Evolutionary conservation across 2,797 vertebrate species (phyloP).

Genomic region (Crocidura indochinensis): DNA sequence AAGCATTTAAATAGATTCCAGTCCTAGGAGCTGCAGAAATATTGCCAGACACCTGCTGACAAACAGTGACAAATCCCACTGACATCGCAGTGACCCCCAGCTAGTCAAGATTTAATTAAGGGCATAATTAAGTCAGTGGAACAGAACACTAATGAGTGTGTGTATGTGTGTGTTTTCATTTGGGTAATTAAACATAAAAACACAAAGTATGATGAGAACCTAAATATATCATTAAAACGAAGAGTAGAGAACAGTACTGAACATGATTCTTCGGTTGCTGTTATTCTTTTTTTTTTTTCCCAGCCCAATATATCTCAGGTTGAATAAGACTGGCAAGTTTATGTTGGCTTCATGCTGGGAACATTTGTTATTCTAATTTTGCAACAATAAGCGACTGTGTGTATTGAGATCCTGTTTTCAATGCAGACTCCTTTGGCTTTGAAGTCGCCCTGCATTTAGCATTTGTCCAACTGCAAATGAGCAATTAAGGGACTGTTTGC

Average conservation of each 20-base stretch:
- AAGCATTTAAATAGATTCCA: slow-evolving; percentile 91
- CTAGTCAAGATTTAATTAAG: slow-evolving; percentile 94
- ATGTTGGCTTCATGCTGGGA: slow-evolving; percentile 74
- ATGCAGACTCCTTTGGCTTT: slow-evolving; percentile 81
- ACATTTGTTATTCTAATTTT: slow-evolving; percentile 85
- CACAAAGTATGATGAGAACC: slow-evolving; percentile 85
- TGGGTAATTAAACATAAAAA: slow-evolving; percentile 91
- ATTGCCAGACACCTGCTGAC: slow-evolving; percentile 96
- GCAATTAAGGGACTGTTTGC: slow-evolving; percentile 78
- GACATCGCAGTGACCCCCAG: slow-evolving; percentile 93
- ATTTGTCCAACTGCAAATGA: slow-evolving; percentile 81
- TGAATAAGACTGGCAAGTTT: slow-evolving; percentile 76
- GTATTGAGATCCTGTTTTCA: slow-evolving; percentile 85
- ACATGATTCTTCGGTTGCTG: slow-evolving; percentile 35
- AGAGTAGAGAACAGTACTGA: slow-evolving; percentile 79
- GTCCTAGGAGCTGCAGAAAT: slow-evolving; percentile 95
- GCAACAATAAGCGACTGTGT: slow-evolving; percentile 80
- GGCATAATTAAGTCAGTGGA: slow-evolving; percentile 95
- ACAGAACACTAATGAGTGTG: slow-evolving; percentile 92
- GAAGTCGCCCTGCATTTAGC: slow-evolving; percentile 72
- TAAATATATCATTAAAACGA: slow-evolving; percentile 89
- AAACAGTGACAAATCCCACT: slow-evolving; percentile 92
- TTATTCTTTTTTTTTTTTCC: no score
- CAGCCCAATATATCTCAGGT: slow-evolving; percentile 20
- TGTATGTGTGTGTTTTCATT: slow-evolving; percentile 87